Conservation (phyloP, 2,113 vertebrate genomes). For the Sinocyclocheilus maitianheensis region DNA sequence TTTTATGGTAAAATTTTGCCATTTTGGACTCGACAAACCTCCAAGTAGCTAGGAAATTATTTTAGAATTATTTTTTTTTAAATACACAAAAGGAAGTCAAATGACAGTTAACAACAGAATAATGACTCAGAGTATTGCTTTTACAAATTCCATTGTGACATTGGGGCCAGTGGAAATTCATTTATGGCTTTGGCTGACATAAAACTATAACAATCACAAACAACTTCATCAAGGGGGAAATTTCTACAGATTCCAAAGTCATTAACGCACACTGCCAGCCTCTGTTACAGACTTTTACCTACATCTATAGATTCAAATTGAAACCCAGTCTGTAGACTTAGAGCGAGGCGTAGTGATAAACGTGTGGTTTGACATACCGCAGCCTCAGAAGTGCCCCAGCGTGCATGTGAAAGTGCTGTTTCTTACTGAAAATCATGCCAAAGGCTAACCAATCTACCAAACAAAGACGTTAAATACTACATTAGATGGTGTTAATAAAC, state of each 20-base stretch:
- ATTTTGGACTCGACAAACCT: no score
- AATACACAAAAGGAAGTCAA: no score
- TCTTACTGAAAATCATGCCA: background rate
- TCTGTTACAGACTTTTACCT: constrained; percentile 26
- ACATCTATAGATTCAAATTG: constrained; percentile 57
- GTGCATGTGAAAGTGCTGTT: constrained; percentile 12
- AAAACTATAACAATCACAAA: background rate
- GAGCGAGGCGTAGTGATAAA: constrained; percentile 56
- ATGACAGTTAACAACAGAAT: no score
- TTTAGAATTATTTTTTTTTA: no score
- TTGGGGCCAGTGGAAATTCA: background rate
- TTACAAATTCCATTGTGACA: background rate
- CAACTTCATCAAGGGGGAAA: background rate
- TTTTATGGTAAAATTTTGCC: no score
- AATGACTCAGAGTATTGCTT: background rate
- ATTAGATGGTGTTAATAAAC: background rate
- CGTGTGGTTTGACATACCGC: constrained; percentile 43
- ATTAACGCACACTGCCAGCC: background rate
- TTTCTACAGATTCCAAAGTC: background rate
- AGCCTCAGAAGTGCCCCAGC: constrained; percentile 1
- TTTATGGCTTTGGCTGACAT: background rate
- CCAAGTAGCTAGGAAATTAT: background rate
- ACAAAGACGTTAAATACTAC: background rate
- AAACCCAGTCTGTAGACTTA: constrained; percentile 57
- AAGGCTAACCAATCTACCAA: background rate